Evolutionary conservation across 2,797 vertebrate genomes (phyloP), one percentile per base, ranked within the genome.

Genomic region (Benthosema pterotum): DNA sequence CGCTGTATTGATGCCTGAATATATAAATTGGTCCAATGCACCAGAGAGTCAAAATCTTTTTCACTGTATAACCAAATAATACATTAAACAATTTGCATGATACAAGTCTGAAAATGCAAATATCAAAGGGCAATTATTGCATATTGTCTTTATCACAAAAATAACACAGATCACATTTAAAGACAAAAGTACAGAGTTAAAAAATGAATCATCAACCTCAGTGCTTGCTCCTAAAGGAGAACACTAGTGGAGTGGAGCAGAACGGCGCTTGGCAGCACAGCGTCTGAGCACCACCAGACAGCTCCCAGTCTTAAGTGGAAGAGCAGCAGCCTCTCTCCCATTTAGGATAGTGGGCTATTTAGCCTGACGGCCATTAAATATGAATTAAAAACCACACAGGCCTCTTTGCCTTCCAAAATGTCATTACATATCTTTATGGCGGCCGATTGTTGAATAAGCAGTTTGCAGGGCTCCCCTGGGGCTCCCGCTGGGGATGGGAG

Each of bases 341-440:
- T 90, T 93, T 93, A 91, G 90, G 86, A 88, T 87, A 87, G 89
- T 88, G 86, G 86, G 84, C 89, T 92, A 89, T 93, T 93, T 93
- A 93, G 89, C 81, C 90, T 91, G 89, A 87, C 88, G 71, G 80
- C 88, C 92, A 93, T 94, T 93, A 94, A 93, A 92, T 92, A 92
- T 93, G 92, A 94, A 93, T 93, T 93, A 93, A 93, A 94, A 93
- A 93, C 92, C 93, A 91, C 93, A 92, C 88, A 90, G 93, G 91
- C 92, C 92, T 93, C 91, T 94, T 93, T 93, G 89, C 89, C 87
- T 91, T 77, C 82, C 72, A 82, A 91, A 93, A 93, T 93, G 92
- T 93, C 92, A 93, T 94, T 93, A 94, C 88, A 92, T 87, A 88
- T 93, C 90, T 92, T 92, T 90, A 93, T 92, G 90, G 91, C 81